Percentiles rank a stretch among this genome's conserved stretches.
phyloP scores from a whole-genome alignment of 1,140 invertebrate species.

The Penaeus indicus region DNA sequence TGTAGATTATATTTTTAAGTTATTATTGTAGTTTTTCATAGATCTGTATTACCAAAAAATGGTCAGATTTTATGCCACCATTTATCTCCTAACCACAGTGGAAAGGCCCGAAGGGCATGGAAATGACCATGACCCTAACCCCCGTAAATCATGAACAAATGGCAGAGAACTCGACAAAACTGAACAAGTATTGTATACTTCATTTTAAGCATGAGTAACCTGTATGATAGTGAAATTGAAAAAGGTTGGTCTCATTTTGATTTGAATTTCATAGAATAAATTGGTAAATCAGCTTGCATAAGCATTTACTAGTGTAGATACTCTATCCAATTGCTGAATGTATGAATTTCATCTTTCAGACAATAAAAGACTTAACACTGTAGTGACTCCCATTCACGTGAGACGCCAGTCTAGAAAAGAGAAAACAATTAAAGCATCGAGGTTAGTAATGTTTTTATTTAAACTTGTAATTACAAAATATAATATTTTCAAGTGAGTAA shows the following conservation, averaged over 20 bases:
- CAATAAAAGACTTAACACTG: constrained; percentile 94
- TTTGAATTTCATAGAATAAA: too few species aligned
- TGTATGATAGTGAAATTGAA: too few species aligned
- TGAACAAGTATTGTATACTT: constrained; percentile 78
- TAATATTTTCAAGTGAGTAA: background rate
- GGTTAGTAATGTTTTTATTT: constrained; percentile 69
- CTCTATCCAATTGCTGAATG: too few species aligned
- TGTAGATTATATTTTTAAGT: too few species aligned
- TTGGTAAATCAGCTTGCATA: too few species aligned
- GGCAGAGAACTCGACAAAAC: constrained; percentile 92
- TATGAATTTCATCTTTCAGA: constrained; percentile 43
- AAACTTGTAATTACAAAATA: background rate
- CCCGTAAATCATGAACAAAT: constrained; percentile 89
- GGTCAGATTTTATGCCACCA: constrained; percentile 37
- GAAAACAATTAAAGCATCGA: constrained; percentile 97
- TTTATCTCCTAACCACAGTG: constrained; percentile 75
- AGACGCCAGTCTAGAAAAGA: constrained; percentile 94
- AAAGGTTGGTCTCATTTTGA: too few species aligned
- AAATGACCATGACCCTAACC: constrained; percentile 97
- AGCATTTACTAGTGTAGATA: too few species aligned
- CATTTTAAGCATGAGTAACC: background rate
- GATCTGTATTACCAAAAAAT: background rate
- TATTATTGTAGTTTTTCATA: too few species aligned
- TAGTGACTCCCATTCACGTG: constrained; percentile 87
- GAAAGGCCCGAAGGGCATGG: constrained; percentile 97